These are phyloP conservation scores for Lasioglossum leucozonium DNA, from an alignment of 2,888 invertebrate species.

Conservation along the genomic window DNA sequence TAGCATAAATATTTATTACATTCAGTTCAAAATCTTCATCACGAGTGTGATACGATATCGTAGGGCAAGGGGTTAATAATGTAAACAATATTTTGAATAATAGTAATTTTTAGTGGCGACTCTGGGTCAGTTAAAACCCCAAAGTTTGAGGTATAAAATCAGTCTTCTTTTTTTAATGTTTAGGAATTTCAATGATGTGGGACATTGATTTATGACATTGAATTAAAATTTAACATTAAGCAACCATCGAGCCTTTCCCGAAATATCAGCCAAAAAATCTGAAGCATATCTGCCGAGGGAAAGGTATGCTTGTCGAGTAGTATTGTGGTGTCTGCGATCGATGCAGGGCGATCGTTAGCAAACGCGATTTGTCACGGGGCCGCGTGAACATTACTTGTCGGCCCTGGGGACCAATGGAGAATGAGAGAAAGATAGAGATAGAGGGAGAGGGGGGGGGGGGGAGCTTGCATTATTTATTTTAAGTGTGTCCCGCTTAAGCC, in stretches of 20 bases:
- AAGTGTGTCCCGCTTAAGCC: constrained; percentile 18
- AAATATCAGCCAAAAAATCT: not conserved
- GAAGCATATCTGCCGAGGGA: not conserved
- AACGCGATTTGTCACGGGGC: constrained; percentile 39
- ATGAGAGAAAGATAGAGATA: not conserved
- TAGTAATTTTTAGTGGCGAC: no score
- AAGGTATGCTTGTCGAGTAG: not conserved
- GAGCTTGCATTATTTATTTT: constrained; percentile 38
- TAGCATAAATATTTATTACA: no score
- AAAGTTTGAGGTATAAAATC: no score
- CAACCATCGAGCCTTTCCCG: no score
- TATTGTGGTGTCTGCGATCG: constrained; percentile 18
- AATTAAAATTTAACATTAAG: no score
- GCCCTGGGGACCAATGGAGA: not conserved
- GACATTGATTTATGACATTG: no score
- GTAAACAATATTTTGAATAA: no score
- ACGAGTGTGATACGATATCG: no score
- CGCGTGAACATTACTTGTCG: constrained; percentile 15
- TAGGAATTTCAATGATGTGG: not conserved
- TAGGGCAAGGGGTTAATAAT: no score
- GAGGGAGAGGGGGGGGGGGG: no score
- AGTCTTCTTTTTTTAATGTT: not conserved
- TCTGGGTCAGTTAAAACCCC: no score
- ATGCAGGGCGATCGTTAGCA: constrained; percentile 20
- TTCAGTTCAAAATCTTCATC: no score